phyloP scores from a whole-genome alignment of 2,888 invertebrate species.

The Carabus problematicus region DNA sequence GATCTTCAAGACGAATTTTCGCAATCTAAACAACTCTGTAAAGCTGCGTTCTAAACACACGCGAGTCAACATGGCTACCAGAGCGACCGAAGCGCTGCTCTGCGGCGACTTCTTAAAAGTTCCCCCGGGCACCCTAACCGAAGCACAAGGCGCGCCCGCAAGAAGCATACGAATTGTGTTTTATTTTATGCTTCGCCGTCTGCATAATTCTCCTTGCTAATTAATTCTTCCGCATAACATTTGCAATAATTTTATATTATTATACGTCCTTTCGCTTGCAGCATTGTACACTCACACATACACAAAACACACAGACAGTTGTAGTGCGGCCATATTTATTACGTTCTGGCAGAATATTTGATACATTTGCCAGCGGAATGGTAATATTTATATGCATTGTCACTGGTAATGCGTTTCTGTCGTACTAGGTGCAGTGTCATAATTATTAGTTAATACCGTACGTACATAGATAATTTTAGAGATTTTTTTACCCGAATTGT shows the following conservation, averaged over 20 bases:
- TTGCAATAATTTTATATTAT: slow-evolving; percentile 13
- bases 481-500: too few species aligned
- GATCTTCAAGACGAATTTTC: slow-evolving; percentile 1
- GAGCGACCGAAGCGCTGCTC: slow-evolving; percentile 19
- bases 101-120: slow-evolving; percentile 38
- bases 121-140: slow-evolving; percentile 22
- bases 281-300: not conserved
- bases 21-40: slow-evolving; percentile 8
- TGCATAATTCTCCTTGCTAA: slow-evolving; percentile 26
- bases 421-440: slow-evolving; percentile 18
- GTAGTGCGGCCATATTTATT: slow-evolving; percentile 15
- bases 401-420: slow-evolving; percentile 33
- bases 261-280: not conserved
- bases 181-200: slow-evolving; percentile 22
- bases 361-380: not conserved
- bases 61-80: slow-evolving; percentile 11
- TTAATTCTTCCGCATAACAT: slow-evolving; percentile 18
- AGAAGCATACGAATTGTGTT: slow-evolving; percentile 5
- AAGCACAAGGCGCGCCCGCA: slow-evolving; percentile 3
- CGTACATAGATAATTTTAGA: slow-evolving; percentile 1
- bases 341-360: not conserved
- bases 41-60: not conserved
- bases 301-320: not conserved
- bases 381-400: slow-evolving; percentile 20
- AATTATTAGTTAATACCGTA: slow-evolving; percentile 23